phyloP scores from a whole-genome alignment of 1,140 invertebrate genomes.

The Himalopsyche phryganea region DNA sequence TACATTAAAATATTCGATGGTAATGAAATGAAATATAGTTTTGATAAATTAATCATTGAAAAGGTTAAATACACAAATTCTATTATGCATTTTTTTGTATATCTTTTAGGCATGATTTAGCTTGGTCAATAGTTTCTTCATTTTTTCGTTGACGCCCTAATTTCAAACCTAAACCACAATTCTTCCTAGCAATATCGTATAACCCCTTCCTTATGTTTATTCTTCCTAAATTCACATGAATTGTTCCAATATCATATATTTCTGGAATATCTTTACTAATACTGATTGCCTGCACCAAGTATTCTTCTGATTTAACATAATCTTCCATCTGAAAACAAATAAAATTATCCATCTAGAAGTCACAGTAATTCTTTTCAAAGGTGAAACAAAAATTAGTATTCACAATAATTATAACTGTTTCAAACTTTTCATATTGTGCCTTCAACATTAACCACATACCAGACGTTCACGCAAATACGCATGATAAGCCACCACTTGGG shows the following conservation, averaged over 20 bases:
- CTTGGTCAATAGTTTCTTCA: slow-evolving; percentile 61
- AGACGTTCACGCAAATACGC: background rate
- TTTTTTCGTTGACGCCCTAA: slow-evolving; percentile 65
- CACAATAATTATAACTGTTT: background rate
- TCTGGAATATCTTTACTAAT: slow-evolving; percentile 62
- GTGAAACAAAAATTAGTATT: background rate
- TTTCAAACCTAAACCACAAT: slow-evolving; percentile 67
- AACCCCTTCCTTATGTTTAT: slow-evolving; percentile 71
- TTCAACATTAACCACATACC: background rate
- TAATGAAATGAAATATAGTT: too few species aligned
- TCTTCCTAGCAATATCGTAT: slow-evolving; percentile 64
- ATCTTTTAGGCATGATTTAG: slow-evolving; percentile 65
- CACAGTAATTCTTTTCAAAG: background rate
- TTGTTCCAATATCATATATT: slow-evolving; percentile 64
- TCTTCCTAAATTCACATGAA: slow-evolving; percentile 82
- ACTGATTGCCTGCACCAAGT: slow-evolving; percentile 68
- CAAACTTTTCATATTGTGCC: background rate
- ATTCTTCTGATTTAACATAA: slow-evolving; percentile 64
- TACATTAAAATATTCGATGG: too few species aligned
- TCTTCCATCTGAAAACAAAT: slow-evolving; percentile 54
- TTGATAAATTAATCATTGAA: too few species aligned
- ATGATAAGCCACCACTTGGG: background rate
- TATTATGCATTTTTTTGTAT: too few species aligned
- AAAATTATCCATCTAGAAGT: slow-evolving; percentile 3
- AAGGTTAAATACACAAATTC: too few species aligned